A percentile compares a stretch with the other conserved stretches of the same genome.
Conservation (phyloP, 2,113 vertebrate species). For the Emberiza fucata region DNA sequence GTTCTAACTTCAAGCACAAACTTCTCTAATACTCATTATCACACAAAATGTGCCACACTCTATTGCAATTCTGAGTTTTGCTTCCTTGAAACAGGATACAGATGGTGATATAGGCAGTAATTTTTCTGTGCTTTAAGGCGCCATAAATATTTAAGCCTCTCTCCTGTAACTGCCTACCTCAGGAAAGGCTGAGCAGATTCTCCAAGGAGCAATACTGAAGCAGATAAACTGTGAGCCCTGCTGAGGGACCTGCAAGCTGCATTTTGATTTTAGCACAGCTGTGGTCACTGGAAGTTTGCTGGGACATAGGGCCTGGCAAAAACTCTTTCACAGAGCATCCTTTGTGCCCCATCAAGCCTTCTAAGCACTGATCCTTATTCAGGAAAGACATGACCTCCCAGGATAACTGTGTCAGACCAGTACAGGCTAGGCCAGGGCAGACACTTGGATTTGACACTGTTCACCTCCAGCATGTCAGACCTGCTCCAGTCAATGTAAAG, state of each 20-base stretch:
- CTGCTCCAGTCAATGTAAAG: neutral
- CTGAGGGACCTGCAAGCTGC: neutral
- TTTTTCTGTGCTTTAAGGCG: neutral
- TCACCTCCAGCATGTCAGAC: neutral
- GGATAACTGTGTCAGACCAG: neutral
- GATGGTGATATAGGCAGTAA: neutral
- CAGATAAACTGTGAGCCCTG: neutral
- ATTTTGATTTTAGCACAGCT: neutral
- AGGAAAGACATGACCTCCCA: fast-evolving
- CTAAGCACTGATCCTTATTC: neutral
- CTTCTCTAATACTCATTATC: neutral
- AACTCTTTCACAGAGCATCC: neutral
- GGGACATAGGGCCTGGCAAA: neutral
- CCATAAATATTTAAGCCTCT: conserved; percentile 26
- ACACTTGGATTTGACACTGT: neutral
- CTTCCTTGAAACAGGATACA: neutral
- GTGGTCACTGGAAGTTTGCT: neutral
- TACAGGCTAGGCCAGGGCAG: too few relatives aligned
- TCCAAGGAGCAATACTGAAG: neutral
- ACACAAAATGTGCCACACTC: neutral
- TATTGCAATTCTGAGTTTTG: neutral
- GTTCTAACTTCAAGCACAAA: neutral
- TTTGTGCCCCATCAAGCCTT: neutral
- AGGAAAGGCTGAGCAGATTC: neutral
- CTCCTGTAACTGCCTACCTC: neutral